A percentile compares a stretch with the other conserved stretches of the same genome.
Evolutionary conservation across 2,888 invertebrate genomes (phyloP).

Genomic region (Idaea straminata): DNA sequence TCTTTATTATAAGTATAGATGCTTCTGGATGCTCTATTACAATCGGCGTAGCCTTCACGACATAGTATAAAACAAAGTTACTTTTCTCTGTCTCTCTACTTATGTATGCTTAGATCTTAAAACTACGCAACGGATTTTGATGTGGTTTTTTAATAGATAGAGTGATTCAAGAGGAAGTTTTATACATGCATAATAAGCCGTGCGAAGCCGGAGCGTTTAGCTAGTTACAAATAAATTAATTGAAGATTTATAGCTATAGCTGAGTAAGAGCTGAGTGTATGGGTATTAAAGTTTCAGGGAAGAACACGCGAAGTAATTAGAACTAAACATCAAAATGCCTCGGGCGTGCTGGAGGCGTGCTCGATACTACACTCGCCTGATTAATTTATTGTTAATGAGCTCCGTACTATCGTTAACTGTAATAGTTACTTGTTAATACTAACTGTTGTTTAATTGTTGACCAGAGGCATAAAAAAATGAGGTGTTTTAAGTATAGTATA

Average conservation of each 20-base stretch:
- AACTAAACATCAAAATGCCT: conserved; percentile 11
- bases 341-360: conserved; percentile 31
- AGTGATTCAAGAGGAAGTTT: too few species aligned
- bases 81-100: too few species aligned
- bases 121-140: too few species aligned
- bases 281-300: conserved; percentile 4
- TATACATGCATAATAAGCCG: too few species aligned
- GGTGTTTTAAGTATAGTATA: background rate
- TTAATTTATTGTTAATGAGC: conserved; percentile 71
- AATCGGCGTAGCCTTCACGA: background rate
- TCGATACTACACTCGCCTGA: conserved; percentile 34
- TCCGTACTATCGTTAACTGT: conserved; percentile 45
- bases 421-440: conserved; percentile 29
- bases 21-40: background rate
- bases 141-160: too few species aligned
- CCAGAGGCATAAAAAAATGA: background rate
- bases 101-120: too few species aligned
- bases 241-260: background rate
- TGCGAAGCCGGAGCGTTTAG: too few species aligned
- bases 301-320: conserved; percentile 6
- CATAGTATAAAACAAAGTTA: too few species aligned
- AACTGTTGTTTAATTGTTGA: conserved; percentile 26
- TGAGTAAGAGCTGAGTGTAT: background rate
- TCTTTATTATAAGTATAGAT: too few species aligned
- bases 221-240: background rate